Conservation (phyloP, 2,113 vertebrate species). For the Podarcis raffonei region DNA sequence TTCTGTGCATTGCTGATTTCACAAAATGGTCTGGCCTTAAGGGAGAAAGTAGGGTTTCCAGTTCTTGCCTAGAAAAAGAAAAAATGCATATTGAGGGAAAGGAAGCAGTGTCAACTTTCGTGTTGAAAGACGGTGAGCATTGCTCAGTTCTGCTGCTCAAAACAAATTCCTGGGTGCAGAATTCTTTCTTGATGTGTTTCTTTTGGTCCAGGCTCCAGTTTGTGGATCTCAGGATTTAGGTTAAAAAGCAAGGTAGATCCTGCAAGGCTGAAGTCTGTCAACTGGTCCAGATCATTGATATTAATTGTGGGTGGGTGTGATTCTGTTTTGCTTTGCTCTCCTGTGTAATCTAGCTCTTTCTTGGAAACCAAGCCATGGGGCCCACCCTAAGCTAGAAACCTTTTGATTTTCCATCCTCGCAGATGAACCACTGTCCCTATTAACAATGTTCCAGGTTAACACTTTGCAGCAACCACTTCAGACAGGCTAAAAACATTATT, state of each 20-base stretch:
- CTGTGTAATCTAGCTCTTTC: not conserved
- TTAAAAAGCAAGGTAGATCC: too few species aligned
- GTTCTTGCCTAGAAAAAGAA: slow-evolving; percentile 61
- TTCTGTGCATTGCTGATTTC: slow-evolving; percentile 69
- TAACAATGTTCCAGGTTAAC: not conserved
- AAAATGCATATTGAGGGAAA: not conserved
- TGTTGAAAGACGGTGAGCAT: not conserved
- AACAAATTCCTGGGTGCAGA: too few species aligned
- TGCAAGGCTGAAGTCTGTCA: too few species aligned
- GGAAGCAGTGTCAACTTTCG: not conserved
- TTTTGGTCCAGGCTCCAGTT: too few species aligned
- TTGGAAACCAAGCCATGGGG: not conserved
- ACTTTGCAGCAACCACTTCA: not conserved
- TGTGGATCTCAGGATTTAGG: too few species aligned
- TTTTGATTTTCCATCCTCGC: not conserved
- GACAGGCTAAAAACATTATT: not conserved
- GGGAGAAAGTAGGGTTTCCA: slow-evolving; percentile 54
- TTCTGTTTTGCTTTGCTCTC: not conserved
- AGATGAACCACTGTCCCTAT: not conserved
- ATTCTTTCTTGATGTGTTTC: too few species aligned
- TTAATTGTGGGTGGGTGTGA: too few species aligned
- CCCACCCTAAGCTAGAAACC: not conserved
- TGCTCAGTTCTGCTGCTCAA: too few species aligned
- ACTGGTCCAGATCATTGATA: too few species aligned
- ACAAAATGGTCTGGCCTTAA: slow-evolving; percentile 67